These are phyloP conservation scores for Sturmia bella DNA, from an alignment of 2,888 invertebrate species.

Conservation along the genomic window DNA sequence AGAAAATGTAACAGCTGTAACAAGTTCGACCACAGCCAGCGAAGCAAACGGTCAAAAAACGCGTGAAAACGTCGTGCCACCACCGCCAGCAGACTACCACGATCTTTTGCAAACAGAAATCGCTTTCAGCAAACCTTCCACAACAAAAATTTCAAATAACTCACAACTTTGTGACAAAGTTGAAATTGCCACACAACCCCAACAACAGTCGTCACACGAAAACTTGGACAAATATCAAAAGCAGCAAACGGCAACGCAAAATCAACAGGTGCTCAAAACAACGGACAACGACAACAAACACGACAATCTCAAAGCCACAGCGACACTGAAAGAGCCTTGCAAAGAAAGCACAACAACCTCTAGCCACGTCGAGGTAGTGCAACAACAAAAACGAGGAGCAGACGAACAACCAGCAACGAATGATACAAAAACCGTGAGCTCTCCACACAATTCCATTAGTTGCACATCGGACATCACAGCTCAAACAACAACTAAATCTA, in stretches of 20 bases:
- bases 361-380: slow-evolving; percentile 47
- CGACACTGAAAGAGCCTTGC: slow-evolving; percentile 52
- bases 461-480: slow-evolving; percentile 44
- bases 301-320: slow-evolving; percentile 52
- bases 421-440: slow-evolving; percentile 70
- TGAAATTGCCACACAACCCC: background rate
- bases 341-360: slow-evolving; percentile 61
- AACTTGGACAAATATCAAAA: slow-evolving; percentile 15
- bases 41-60: slow-evolving; percentile 72
- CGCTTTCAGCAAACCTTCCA: slow-evolving; percentile 72
- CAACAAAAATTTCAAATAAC: slow-evolving; percentile 64
- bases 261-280: slow-evolving; percentile 57
- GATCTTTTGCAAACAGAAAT: slow-evolving; percentile 74
- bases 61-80: slow-evolving; percentile 19
- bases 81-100: slow-evolving; percentile 29
- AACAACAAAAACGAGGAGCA: slow-evolving; percentile 68
- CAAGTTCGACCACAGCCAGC: slow-evolving; percentile 75
- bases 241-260: slow-evolving; percentile 3
- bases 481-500: slow-evolving; percentile 52
- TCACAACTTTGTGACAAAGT: slow-evolving; percentile 1
- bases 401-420: slow-evolving; percentile 50
- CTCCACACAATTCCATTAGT: slow-evolving; percentile 70
- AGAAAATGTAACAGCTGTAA: slow-evolving; percentile 57
- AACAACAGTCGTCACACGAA: background rate
- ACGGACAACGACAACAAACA: slow-evolving; percentile 33